Conservation (phyloP, 2,797 vertebrate genomes). For the Trichosurus vulpecula region DNA sequence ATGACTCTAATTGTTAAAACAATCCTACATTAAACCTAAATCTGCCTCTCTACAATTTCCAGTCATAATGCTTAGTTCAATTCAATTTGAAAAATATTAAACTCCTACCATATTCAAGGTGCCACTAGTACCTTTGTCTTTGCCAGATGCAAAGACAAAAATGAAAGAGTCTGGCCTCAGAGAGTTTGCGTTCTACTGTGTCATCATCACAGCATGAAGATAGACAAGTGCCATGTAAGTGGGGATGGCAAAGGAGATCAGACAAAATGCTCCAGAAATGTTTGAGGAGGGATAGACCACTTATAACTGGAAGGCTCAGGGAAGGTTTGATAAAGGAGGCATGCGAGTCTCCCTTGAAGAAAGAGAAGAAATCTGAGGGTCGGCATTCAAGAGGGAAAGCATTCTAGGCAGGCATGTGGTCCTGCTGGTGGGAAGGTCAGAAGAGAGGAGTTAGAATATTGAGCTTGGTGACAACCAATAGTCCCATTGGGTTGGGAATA, state of each 20-base stretch:
- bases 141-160: background rate
- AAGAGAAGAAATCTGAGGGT: too few species aligned
- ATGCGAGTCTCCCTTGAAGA: too few species aligned
- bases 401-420: too few species aligned
- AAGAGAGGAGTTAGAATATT: too few species aligned
- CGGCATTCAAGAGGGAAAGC: too few species aligned
- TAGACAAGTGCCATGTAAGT: background rate
- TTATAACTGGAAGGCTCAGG: background rate
- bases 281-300: background rate
- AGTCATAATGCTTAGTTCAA: background rate
- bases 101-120: background rate
- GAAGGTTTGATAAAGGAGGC: background rate
- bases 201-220: background rate
- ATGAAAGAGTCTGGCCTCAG: background rate
- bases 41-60: background rate
- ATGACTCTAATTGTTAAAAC: background rate
- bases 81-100: background rate
- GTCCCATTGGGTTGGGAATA: background rate
- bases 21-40: background rate
- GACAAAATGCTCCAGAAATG: background rate
- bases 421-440: too few species aligned
- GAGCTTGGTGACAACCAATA: too few species aligned
- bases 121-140: too few species aligned
- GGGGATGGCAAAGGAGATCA: background rate
- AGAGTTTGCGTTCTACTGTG: background rate